Evolutionary conservation across 2,797 vertebrate genomes (phyloP).

Genomic region (Telmatherina bonti): DNA sequence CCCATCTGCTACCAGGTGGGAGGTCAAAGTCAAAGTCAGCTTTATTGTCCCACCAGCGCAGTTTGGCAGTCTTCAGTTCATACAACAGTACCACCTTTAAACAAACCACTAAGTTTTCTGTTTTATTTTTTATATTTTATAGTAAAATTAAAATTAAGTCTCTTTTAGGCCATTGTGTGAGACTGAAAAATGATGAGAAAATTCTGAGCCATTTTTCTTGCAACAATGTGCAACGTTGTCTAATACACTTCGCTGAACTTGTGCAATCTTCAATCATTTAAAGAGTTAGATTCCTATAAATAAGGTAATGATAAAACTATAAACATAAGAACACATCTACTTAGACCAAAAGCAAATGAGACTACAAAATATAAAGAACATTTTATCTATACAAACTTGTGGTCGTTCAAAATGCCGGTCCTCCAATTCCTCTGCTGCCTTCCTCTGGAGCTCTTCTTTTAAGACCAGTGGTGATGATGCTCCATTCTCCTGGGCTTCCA

Average conservation of each 20-base stretch:
- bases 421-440: constrained; percentile 32
- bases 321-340: neutral
- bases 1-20: too few relatives aligned
- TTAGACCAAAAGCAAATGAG: neutral
- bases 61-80: too few relatives aligned
- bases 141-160: neutral
- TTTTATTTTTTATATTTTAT: neutral
- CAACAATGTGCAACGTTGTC: neutral
- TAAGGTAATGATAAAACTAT: neutral
- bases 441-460: constrained; percentile 30
- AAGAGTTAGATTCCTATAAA: neutral
- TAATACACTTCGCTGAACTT: neutral
- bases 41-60: too few relatives aligned
- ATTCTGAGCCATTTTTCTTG: neutral
- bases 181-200: neutral
- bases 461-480: constrained; percentile 32
- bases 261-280: neutral
- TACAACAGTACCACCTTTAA: too few relatives aligned
- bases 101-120: neutral
- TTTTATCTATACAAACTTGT: constrained; percentile 60
- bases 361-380: neutral
- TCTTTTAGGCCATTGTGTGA: neutral
- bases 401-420: constrained; percentile 82
- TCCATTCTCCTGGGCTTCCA: constrained; percentile 75
- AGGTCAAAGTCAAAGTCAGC: too few relatives aligned